These are phyloP conservation scores for Cladopsammia gracilis DNA, from an alignment of 64 coral and sea anemone species.

Conservation along the genomic window DNA sequence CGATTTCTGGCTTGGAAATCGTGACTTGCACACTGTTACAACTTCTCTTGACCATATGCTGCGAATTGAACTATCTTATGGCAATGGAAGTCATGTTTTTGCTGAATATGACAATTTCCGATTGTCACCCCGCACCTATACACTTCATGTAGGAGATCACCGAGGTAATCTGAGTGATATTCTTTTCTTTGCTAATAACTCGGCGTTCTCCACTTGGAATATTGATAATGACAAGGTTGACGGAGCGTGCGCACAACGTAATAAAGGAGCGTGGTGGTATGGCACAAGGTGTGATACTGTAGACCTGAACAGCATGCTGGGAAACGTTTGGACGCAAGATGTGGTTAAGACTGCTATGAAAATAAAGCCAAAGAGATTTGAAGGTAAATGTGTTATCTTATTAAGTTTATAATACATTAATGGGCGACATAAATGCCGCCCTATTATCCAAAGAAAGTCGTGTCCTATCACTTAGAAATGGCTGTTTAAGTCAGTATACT, in stretches of 20 bases:
- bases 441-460: no score
- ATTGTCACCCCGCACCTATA: not conserved
- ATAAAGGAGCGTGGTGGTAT: slow-evolving; percentile 42
- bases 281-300: not conserved
- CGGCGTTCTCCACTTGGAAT: slow-evolving; percentile 20
- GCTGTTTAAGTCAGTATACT: no score
- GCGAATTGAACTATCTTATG: not conserved
- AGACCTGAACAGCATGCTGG: slow-evolving; percentile 14
- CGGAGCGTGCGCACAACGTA: not conserved
- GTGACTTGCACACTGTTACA: not conserved
- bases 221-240: not conserved
- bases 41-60: not conserved
- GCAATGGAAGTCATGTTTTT: not conserved
- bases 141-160: not conserved
- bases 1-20: slow-evolving; percentile 19
- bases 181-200: not conserved
- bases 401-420: no score
- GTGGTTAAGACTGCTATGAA: not conserved
- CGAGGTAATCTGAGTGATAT: not conserved
- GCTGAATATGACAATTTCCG: slow-evolving; percentile 9
- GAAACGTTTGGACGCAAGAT: not conserved
- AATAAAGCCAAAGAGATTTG: not conserved
- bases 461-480: no score
- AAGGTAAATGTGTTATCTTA: not conserved
- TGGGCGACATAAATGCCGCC: no score